These are phyloP conservation scores for Clanis bilineata DNA, from an alignment of 2,888 invertebrate species.

Conservation along the genomic window DNA sequence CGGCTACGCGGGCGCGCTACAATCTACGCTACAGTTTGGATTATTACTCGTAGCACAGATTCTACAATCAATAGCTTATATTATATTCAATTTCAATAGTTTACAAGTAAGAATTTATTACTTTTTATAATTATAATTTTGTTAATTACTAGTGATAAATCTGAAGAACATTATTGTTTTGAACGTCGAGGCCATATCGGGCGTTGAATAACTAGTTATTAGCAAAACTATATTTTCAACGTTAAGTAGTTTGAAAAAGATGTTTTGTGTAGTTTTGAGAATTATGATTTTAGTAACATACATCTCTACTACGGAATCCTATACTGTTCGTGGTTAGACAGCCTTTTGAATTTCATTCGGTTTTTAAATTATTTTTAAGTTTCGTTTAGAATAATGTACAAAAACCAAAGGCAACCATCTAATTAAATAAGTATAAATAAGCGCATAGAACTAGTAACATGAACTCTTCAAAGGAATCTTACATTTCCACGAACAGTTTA, in stretches of 20 bases:
- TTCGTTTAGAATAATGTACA: no score
- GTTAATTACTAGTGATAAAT: background rate
- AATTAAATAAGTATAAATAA: constrained; percentile 24
- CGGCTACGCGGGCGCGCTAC: constrained; percentile 66
- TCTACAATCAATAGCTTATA: constrained; percentile 69
- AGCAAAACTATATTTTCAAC: no score
- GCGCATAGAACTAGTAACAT: constrained; percentile 15
- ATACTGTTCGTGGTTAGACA: no score
- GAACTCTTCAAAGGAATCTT: constrained; percentile 24
- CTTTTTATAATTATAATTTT: constrained; percentile 1
- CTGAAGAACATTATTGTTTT: background rate
- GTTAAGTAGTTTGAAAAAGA: no score
- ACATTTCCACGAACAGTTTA: constrained; percentile 25
- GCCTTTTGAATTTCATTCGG: no score
- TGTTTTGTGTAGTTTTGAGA: no score
- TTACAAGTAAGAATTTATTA: constrained; percentile 9
- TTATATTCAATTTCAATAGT: constrained; percentile 23
- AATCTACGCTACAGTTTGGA: constrained; percentile 65
- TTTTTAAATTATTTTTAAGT: no score
- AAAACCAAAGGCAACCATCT: no score
- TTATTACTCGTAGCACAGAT: constrained; percentile 72
- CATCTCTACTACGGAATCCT: no score
- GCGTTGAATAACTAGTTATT: no score
- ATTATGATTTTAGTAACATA: no score
- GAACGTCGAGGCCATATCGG: no score